Conservation (phyloP, 2,888 invertebrate species). For the Xestia ashworthii region DNA sequence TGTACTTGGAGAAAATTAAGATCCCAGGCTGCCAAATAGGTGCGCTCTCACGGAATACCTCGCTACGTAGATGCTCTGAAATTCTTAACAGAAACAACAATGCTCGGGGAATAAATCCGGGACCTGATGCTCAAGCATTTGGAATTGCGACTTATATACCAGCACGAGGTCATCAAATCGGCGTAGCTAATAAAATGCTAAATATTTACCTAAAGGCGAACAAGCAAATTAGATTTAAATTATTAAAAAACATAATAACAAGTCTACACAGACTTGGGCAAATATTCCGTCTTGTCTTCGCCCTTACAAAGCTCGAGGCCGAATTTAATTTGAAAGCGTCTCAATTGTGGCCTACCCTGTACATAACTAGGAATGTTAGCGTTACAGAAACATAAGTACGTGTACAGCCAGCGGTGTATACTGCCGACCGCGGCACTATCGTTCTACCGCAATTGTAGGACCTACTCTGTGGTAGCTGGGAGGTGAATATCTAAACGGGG, state of each 20-base stretch:
- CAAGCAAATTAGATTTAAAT: slow-evolving; percentile 24
- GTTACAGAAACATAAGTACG: slow-evolving; percentile 52
- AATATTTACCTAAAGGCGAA: neutral
- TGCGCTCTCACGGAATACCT: too few relatives aligned
- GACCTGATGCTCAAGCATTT: neutral
- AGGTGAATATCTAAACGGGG: slow-evolving; percentile 50
- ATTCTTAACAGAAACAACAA: neutral
- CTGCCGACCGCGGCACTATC: slow-evolving; percentile 66
- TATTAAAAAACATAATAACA: slow-evolving; percentile 32
- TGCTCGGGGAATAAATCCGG: neutral
- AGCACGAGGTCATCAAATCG: neutral
- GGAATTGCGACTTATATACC: neutral
- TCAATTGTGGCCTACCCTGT: slow-evolving; percentile 62
- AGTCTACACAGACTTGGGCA: slow-evolving; percentile 19
- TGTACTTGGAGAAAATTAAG: neutral
- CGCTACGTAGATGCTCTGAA: neutral
- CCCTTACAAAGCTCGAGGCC: slow-evolving; percentile 15
- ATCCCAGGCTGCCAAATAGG: neutral
- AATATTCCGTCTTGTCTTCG: slow-evolving; percentile 25
- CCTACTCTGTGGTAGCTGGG: slow-evolving; percentile 63
- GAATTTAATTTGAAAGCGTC: slow-evolving; percentile 53
- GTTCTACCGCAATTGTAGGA: slow-evolving; percentile 66
- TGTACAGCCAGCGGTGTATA: slow-evolving; percentile 65
- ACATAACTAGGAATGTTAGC: slow-evolving; percentile 61
- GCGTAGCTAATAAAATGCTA: slow-evolving; percentile 5